Evolutionary conservation across 2,113 vertebrate species (phyloP).

Genomic region (Theropithecus gelada): DNA sequence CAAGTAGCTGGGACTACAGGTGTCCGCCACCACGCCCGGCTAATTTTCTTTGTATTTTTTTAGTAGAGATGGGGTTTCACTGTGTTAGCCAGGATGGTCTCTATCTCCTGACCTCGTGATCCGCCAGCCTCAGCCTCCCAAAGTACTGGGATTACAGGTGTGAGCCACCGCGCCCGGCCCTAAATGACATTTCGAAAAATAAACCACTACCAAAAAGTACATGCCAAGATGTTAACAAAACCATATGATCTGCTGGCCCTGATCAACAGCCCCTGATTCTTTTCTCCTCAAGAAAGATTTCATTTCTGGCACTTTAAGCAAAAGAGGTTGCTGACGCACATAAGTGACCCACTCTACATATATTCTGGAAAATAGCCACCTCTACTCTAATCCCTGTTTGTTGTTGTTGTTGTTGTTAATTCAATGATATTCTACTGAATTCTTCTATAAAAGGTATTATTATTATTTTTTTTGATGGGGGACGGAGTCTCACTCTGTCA

Average conservation of each 20-base stretch:
- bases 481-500: too few species aligned
- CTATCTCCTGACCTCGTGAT: too few species aligned
- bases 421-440: not conserved
- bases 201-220: not conserved
- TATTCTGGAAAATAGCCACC: not conserved
- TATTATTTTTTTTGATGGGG: too few species aligned
- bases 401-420: not conserved
- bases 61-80: too few species aligned
- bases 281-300: not conserved
- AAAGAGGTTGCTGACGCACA: not conserved
- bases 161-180: too few species aligned
- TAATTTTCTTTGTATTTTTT: too few species aligned
- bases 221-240: not conserved
- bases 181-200: not conserved
- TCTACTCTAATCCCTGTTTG: not conserved
- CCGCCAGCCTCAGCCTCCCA: rapidly evolving
- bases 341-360: not conserved
- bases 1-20: too few species aligned
- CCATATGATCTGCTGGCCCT: not conserved
- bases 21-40: rapidly evolving
- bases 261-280: not conserved
- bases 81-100: too few species aligned
- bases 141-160: too few species aligned
- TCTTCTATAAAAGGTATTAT: not conserved
- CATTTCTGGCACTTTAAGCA: not conserved